Evolutionary conservation across 2,113 vertebrate genomes (phyloP).

Genomic region (Petrocephalus microphthalmus): DNA sequence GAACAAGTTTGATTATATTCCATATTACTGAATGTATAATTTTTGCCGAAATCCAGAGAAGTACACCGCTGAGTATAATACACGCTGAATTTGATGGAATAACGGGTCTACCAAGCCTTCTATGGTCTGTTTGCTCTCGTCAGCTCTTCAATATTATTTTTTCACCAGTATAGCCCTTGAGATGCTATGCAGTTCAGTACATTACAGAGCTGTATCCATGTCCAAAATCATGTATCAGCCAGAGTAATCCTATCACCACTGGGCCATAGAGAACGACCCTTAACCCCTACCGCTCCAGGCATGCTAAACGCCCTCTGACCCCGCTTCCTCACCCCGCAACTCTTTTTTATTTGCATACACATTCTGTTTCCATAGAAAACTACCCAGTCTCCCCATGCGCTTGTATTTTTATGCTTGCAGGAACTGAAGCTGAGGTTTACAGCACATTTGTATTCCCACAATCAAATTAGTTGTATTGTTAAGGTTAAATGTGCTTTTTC

Average conservation of each 20-base stretch:
- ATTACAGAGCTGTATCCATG: neutral
- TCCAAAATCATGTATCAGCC: neutral
- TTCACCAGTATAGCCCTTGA: neutral
- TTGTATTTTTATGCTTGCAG: neutral
- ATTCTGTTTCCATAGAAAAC: neutral
- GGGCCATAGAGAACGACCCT: neutral
- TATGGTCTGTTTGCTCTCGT: neutral
- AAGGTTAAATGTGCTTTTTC: neutral
- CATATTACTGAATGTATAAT: neutral
- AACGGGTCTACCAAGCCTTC: neutral
- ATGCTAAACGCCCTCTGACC: neutral
- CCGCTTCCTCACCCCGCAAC: neutral
- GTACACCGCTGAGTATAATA: neutral
- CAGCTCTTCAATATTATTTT: neutral
- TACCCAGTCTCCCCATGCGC: neutral
- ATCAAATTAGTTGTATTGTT: neutral
- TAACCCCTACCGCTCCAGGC: neutral
- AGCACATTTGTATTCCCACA: neutral
- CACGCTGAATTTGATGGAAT: neutral
- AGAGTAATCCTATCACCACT: neutral
- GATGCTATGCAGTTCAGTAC: neutral
- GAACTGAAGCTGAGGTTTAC: neutral
- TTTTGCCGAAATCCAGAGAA: neutral
- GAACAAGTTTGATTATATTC: neutral
- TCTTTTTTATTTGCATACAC: neutral